phyloP scores from a whole-genome alignment of 2,113 vertebrate genomes.

The Loxodonta africana region DNA sequence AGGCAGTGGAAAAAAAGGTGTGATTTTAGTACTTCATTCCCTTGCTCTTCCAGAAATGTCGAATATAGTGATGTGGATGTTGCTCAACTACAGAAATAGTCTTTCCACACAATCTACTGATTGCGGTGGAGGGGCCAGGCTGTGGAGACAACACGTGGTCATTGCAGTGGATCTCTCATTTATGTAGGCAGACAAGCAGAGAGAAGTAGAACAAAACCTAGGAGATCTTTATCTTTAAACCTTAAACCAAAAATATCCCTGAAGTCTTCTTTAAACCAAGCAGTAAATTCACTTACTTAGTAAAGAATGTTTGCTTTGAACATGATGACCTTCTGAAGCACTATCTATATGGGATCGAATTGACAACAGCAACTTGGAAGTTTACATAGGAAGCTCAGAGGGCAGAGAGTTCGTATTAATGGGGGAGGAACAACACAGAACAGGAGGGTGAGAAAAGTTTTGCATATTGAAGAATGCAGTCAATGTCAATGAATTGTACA shows the following conservation, averaged over 20 bases:
- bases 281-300: too few relatives aligned
- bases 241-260: background rate
- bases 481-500: background rate
- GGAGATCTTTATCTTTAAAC: background rate
- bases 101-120: rapidly evolving
- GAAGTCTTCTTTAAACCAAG: background rate
- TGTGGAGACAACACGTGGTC: background rate
- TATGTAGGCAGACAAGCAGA: background rate
- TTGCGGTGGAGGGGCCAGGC: background rate
- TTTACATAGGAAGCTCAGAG: background rate
- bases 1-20: background rate
- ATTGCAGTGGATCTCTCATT: background rate
- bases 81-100: background rate
- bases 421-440: background rate
- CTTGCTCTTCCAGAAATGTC: background rate
- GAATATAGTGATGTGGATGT: background rate
- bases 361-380: background rate
- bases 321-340: background rate
- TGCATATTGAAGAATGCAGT: background rate
- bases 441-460: background rate
- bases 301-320: background rate
- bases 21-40: background rate
- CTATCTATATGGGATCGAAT: background rate
- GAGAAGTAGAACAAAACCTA: background rate
- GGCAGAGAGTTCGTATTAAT: background rate